Conservation (phyloP, 2,113 vertebrate species). For the Spheniscus mendiculus region DNA sequence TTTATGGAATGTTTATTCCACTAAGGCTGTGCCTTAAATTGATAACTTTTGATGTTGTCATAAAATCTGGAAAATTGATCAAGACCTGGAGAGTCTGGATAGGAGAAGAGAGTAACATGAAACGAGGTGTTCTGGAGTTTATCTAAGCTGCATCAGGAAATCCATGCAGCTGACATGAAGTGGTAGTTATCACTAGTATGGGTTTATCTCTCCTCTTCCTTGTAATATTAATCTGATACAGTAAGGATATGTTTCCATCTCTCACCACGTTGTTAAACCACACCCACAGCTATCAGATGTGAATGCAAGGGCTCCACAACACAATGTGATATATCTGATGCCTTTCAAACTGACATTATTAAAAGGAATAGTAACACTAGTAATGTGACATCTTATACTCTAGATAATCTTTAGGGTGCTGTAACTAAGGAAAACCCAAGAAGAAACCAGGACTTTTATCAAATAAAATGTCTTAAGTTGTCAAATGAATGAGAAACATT, state of each 20-base stretch:
- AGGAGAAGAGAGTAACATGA: neutral
- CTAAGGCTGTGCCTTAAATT: neutral
- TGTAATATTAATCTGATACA: neutral
- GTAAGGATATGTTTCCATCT: neutral
- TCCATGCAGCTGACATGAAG: neutral
- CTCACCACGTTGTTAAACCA: fast-evolving
- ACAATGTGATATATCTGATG: neutral
- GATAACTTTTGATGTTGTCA: neutral
- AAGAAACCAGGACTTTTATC: neutral
- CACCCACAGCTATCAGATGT: neutral
- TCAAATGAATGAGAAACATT: neutral
- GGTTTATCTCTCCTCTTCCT: neutral
- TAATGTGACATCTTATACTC: neutral
- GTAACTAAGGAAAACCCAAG: neutral
- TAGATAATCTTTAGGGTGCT: neutral
- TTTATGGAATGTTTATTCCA: neutral
- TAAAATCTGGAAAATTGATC: neutral
- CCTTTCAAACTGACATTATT: neutral
- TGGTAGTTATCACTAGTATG: neutral
- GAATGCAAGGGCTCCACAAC: neutral
- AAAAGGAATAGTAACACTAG: neutral
- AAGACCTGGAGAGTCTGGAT: neutral
- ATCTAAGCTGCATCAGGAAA: neutral
- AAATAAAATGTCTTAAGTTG: neutral
- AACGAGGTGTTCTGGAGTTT: neutral